Percentiles rank a stretch among this genome's conserved stretches.
Conservation (phyloP, 2,113 vertebrate genomes). For the Morone saxatilis region DNA sequence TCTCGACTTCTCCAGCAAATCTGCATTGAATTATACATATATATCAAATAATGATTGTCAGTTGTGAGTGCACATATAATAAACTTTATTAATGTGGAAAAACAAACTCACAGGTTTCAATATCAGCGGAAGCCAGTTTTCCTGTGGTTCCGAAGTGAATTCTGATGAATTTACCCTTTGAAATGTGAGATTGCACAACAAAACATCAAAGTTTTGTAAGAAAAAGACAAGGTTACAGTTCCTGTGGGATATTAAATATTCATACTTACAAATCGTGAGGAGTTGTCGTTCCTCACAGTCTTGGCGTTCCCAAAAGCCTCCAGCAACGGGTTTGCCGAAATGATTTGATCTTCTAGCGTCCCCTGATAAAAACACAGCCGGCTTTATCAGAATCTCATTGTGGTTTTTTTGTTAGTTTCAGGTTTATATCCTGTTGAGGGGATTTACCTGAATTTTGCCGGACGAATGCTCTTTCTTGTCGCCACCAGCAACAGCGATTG, state of each 20-base stretch:
- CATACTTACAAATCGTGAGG: conserved; percentile 77
- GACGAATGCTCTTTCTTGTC: conserved; percentile 42
- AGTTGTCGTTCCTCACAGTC: conserved; percentile 83
- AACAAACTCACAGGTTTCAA: conserved; percentile 77
- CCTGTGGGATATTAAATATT: not conserved
- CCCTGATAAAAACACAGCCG: conserved; percentile 63
- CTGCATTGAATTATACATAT: conserved; percentile 38
- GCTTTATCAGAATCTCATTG: not conserved
- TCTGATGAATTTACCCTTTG: conserved; percentile 81
- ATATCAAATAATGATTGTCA: not conserved
- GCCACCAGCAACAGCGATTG: conserved; percentile 76
- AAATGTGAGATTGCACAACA: not conserved
- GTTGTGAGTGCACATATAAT: rapidly evolving
- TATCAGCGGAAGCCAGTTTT: conserved; percentile 80
- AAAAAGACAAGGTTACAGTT: not conserved
- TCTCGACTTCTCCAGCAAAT: conserved; percentile 82
- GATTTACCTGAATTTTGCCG: conserved; percentile 71
- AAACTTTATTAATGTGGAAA: not conserved
- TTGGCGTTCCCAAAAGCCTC: conserved; percentile 76
- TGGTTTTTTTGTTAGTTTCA: too few species aligned
- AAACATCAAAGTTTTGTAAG: not conserved
- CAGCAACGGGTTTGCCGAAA: conserved; percentile 77
- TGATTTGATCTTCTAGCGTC: conserved; percentile 81
- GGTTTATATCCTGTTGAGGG: not conserved
- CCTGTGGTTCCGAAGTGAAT: conserved; percentile 80